A percentile compares a stretch with the other conserved stretches of the same genome.
These are phyloP conservation scores for Ceratosolen solmsi DNA, from an alignment of 1,140 invertebrate species.

Conservation along the genomic window DNA sequence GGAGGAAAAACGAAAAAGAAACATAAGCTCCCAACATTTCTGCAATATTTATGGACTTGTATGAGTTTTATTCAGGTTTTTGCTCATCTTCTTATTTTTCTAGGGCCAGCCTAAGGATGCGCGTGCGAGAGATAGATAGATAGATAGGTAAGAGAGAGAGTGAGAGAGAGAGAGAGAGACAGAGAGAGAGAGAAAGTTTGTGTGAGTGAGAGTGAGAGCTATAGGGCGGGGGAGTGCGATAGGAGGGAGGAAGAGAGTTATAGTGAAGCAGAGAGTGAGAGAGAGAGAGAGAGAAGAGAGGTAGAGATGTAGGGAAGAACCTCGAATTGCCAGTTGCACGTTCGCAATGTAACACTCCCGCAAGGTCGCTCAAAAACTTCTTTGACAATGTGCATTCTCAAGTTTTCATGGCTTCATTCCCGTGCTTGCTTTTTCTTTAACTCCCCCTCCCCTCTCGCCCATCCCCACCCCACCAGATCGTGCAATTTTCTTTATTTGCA, in stretches of 20 bases:
- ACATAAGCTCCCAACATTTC: constrained; percentile 51
- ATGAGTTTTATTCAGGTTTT: constrained; percentile 52
- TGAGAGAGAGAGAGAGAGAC: not conserved
- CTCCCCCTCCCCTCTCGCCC: not conserved
- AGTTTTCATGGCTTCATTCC: constrained; percentile 13
- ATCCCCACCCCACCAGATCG: too few relatives aligned
- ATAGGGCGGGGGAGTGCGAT: too few relatives aligned
- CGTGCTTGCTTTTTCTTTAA: not conserved
- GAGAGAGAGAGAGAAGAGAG: not conserved
- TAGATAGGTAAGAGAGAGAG: not conserved
- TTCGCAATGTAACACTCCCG: not conserved
- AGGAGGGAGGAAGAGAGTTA: too few relatives aligned
- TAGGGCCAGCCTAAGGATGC: not conserved
- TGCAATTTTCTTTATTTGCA: too few relatives aligned
- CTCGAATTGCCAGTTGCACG: not conserved
- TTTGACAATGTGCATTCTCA: constrained; percentile 8
- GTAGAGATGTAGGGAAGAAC: not conserved
- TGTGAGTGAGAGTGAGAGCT: too few relatives aligned
- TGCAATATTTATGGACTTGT: constrained; percentile 59
- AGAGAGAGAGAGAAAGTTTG: not conserved
- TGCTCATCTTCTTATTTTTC: constrained; percentile 20
- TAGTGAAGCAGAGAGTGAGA: not conserved
- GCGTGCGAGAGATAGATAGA: not conserved
- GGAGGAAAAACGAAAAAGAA: constrained; percentile 24
- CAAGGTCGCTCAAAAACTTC: constrained; percentile 41